Base-by-base conservation (phyloP, 2,888 invertebrate species). In the Melanophora roralis region DNA sequence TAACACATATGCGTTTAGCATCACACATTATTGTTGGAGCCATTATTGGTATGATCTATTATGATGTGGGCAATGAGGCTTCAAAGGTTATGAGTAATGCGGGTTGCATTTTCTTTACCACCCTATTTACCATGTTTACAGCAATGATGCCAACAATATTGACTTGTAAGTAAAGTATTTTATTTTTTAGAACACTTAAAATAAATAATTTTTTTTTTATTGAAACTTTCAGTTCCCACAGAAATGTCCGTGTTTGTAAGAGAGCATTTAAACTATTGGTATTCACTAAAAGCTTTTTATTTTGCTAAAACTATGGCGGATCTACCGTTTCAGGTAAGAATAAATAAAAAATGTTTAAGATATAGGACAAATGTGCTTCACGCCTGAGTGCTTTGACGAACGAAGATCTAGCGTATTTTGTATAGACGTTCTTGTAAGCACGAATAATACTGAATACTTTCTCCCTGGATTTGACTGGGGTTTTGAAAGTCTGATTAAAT, bases 131-230 rank as follows among this genome's bases (percentile, higher is more conserved):
- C 83, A 98, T 98, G 95, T 98, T 98, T 89, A 97, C 98, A 65
- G 97, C 98, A 60, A 96, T 98, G 95, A 98, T 98, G 98, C 98
- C 98, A 82, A 98, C 98, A 60, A 97, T 98, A 86, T 93, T 98
- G 85, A 98, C 98, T 88, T 98, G 98, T 98, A 91, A 95, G 96
- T 93, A 82, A 8, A 45, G 32, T 32, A 3, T 3, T 27, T 6
- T 7, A 43, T 16, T 1, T 40, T 40, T 43, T 6, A 7, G 4
- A 12, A 1, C 19, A 2, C 3, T 47, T 62, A 6, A 19, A 64
- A 14, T 55, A 34, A 23, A 53, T 60, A 34, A 36, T 40, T 11
- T 23, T 45, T 67, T 74, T 55, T 75, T 69, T 62, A 62, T 84
- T 60, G 62, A 14, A 32, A 14, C 55, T 7, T 81, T 93, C 8